Percentiles rank a stretch among this genome's conserved stretches.
These are phyloP conservation scores for Strongylocentrotus purpuratus DNA, from an alignment of 35 echinoderm and acorn worm genomes.

Conservation along the genomic window DNA sequence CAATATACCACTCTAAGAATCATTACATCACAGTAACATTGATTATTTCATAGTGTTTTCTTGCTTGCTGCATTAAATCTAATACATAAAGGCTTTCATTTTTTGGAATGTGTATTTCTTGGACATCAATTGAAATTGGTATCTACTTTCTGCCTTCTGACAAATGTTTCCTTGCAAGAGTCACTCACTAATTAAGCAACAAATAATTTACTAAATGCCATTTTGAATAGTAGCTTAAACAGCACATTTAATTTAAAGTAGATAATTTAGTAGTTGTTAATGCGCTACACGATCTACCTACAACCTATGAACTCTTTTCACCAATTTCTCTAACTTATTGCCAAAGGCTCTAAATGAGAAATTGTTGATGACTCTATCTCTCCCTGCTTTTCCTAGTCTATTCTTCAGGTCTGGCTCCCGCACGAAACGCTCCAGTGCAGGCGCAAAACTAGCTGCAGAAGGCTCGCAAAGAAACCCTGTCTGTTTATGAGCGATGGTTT, in stretches of 20 bases:
- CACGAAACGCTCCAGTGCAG: constrained; percentile 88
- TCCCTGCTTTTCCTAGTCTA: constrained; percentile 75
- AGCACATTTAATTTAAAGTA: background rate
- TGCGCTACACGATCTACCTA: background rate
- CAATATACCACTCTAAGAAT: background rate
- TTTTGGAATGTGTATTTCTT: background rate
- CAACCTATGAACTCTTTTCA: constrained; percentile 60
- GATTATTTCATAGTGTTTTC: background rate
- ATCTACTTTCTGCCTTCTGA: background rate
- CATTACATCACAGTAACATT: background rate
- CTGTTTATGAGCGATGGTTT: constrained; percentile 71
- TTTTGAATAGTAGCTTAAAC: background rate
- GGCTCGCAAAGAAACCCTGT: constrained; percentile 84
- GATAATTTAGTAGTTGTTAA: background rate
- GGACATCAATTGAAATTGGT: background rate
- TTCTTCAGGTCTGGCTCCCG: constrained; percentile 59
- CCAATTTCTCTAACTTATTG: constrained; percentile 78
- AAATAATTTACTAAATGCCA: background rate
- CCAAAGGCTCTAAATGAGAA: constrained; percentile 96
- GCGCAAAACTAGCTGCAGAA: constrained; percentile 65
- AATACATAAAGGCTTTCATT: background rate
- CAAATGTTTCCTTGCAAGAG: background rate
- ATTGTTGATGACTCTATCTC: constrained; percentile 68
- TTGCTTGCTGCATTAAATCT: background rate
- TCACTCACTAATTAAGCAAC: background rate